Conservation (phyloP, 2,888 invertebrate species). For the Xestia sexstrigata region DNA sequence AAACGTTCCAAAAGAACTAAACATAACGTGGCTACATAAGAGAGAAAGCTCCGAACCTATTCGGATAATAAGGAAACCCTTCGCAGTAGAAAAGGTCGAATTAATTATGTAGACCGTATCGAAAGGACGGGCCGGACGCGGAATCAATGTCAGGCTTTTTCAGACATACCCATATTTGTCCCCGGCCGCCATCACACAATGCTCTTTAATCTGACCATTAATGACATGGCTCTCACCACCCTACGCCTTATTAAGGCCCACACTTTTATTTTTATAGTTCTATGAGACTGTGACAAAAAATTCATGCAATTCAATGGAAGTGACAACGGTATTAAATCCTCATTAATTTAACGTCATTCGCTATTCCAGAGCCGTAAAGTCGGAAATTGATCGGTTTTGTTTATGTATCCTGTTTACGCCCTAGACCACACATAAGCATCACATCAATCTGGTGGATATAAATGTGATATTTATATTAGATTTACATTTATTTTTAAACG, state of each 20-base stretch:
- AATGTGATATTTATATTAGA: not conserved
- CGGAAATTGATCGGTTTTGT: constrained; percentile 55
- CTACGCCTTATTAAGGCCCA: constrained; percentile 75
- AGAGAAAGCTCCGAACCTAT: constrained; percentile 31
- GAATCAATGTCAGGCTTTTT: constrained; percentile 70
- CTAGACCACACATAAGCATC: constrained; percentile 34
- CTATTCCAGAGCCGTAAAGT: constrained; percentile 57
- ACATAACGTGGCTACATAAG: constrained; percentile 32
- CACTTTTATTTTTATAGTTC: constrained; percentile 73
- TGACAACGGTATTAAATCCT: constrained; percentile 65
- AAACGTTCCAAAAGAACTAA: constrained; percentile 33
- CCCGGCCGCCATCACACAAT: constrained; percentile 50
- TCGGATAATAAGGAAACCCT: constrained; percentile 54
- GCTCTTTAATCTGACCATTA: constrained; percentile 72
- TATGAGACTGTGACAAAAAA: constrained; percentile 71
- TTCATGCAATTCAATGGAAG: constrained; percentile 80
- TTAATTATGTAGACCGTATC: constrained; percentile 66
- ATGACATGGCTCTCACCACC: constrained; percentile 72
- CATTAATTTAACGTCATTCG: constrained; percentile 59
- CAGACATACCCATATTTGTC: constrained; percentile 66
- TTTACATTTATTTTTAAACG: not conserved
- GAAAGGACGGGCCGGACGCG: constrained; percentile 57
- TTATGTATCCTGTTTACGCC: constrained; percentile 39
- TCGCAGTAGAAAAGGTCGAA: constrained; percentile 55
- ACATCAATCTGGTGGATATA: constrained; percentile 7